Conservation (phyloP, 2,797 vertebrate genomes). For the Aselliscus stoliczkanus region DNA sequence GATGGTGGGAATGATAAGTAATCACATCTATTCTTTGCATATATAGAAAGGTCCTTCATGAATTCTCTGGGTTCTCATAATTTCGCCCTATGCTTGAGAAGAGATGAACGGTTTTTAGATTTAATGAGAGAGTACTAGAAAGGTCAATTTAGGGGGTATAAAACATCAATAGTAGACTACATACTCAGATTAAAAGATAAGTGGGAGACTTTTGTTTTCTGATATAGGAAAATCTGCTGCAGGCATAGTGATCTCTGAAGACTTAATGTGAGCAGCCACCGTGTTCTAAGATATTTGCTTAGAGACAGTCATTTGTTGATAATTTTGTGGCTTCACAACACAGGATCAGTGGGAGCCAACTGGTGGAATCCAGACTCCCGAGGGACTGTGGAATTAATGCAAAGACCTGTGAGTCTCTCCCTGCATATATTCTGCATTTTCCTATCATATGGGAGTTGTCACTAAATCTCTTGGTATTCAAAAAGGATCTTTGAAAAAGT, state of each 20-base stretch:
- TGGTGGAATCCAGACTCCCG: not conserved
- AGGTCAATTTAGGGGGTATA: constrained; percentile 28
- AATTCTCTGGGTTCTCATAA: constrained; percentile 33
- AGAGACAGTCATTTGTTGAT: not conserved
- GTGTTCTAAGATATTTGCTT: not conserved
- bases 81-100: constrained; percentile 23
- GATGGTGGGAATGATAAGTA: constrained; percentile 35
- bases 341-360: not conserved
- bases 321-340: not conserved
- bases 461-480: constrained; percentile 21
- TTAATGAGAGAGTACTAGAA: constrained; percentile 38
- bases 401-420: not conserved
- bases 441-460: not conserved
- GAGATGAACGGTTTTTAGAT: constrained; percentile 1
- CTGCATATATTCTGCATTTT: not conserved
- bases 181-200: not conserved
- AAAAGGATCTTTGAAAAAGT: constrained; percentile 31
- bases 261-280: not conserved
- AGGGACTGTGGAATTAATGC: not conserved
- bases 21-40: constrained; percentile 59
- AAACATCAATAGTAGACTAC: not conserved
- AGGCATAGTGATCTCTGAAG: not conserved
- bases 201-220: not conserved
- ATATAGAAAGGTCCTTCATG: constrained; percentile 43
- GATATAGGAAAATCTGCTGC: not conserved